Evolutionary conservation across 2,797 vertebrate species (phyloP), one percentile per base, ranked within the genome.

Genomic region (Acanthornis magna): DNA sequence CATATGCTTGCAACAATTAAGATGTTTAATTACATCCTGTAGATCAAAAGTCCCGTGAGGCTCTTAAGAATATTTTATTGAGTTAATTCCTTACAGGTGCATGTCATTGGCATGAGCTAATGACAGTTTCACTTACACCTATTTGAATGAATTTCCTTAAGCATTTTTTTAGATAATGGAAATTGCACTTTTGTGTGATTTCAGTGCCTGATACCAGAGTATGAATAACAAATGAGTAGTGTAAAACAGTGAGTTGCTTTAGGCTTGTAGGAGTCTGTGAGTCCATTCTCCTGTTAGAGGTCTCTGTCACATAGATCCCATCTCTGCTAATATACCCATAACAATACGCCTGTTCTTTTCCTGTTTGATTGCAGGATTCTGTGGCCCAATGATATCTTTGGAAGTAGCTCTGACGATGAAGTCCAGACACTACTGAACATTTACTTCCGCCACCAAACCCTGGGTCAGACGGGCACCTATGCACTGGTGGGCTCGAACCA

Each of bases 341-440:
- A 65, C 45, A 29, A 63, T 40, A 50, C 21, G 4, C 74, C 42
- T 47, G 6, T 83, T 67, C 47, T 95, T 18, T 57, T 66, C 45
- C 91, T 89, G 89, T 96, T 95, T 93, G 51, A 43, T 72, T 97
- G 74, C 97, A 99, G 99, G 98, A 98, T 97, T 96, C 97, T 98
- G 95, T 99, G 99, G 99, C 99, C 99, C 88, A 98, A 98, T 40
- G 98, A 99, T 60, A 99, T 99, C 96, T 99, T 99, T 78, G 99
- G 99, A 61, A 99, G 99, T 96, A 98, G 96, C 95, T 98, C 99
- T 29, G 99, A 99, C 13, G 99, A 98, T 18, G 99, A 99, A 97
- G 99, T 99, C 89, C 99, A 99, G 98, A 99, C 99, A 11, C 98
- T 99, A 72, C 98, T 99, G 97, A 99, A 99, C 81, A 98, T 99